These are phyloP conservation scores for Picathartes gymnocephalus DNA, from an alignment of 2,113 vertebrate species.

Conservation along the genomic window DNA sequence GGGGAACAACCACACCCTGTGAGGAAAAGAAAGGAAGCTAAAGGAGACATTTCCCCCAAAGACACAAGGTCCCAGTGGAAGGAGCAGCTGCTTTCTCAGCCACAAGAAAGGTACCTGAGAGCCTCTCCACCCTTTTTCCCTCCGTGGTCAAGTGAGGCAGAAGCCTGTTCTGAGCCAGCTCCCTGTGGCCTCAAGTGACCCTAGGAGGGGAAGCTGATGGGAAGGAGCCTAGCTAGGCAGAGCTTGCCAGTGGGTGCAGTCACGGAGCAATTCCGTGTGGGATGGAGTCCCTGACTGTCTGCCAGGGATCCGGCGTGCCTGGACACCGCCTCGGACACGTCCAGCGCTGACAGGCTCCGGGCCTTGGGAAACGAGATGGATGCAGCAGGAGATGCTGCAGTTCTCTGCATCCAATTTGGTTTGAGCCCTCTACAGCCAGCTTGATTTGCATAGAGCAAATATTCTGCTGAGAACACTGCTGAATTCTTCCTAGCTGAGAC, in stretches of 20 bases:
- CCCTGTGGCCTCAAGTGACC: neutral
- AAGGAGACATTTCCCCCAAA: neutral
- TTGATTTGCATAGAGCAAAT: neutral
- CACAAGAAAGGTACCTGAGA: neutral
- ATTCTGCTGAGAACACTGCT: neutral
- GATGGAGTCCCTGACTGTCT: neutral
- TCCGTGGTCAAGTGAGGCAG: neutral
- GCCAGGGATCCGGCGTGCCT: neutral
- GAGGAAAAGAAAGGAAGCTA: neutral
- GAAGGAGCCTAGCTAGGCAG: neutral
- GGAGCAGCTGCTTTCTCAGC: neutral
- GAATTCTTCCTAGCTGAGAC: constrained; percentile 17
- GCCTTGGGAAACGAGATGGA: neutral
- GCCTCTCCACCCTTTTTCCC: neutral
- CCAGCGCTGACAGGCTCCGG: neutral
- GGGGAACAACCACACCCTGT: neutral
- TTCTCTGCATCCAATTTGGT: neutral
- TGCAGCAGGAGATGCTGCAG: neutral
- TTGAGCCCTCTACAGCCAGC: neutral
- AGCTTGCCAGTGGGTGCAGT: constrained; percentile 33
- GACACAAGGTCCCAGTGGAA: neutral
- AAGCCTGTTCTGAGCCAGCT: neutral
- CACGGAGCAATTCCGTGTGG: neutral
- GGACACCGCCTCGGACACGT: neutral
- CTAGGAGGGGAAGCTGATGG: neutral